phyloP scores from a whole-genome alignment of 2,888 invertebrate genomes.

The Rhorus exstirpatorius region DNA sequence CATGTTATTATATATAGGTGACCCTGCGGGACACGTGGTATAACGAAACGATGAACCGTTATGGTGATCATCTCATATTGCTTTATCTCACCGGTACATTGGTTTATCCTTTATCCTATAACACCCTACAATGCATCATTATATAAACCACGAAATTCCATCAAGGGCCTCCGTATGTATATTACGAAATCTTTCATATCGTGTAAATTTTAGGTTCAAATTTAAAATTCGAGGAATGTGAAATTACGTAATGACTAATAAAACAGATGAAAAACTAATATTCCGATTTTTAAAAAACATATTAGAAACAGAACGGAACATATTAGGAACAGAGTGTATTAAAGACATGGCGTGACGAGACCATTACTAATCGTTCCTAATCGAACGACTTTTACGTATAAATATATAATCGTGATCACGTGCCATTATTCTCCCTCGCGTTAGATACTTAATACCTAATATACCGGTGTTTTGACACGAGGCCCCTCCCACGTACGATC shows the following conservation, averaged over 20 bases:
- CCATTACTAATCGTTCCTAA: slow-evolving; percentile 25
- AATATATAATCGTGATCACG: slow-evolving; percentile 53
- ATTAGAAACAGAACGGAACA: too few relatives aligned
- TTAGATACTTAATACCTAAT: slow-evolving; percentile 28
- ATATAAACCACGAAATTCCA: too few relatives aligned
- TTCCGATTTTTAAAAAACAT: too few relatives aligned
- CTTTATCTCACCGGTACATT: background rate
- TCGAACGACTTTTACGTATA: slow-evolving; percentile 24
- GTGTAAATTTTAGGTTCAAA: too few relatives aligned
- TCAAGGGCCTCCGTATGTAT: too few relatives aligned
- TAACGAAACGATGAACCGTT: background rate
- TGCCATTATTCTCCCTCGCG: slow-evolving; percentile 45
- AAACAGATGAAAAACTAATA: too few relatives aligned
- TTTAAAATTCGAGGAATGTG: too few relatives aligned
- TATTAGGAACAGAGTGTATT: too few relatives aligned
- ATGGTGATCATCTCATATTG: background rate
- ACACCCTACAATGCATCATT: too few relatives aligned
- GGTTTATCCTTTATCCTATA: too few relatives aligned
- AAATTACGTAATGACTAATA: too few relatives aligned
- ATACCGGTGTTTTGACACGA: slow-evolving; percentile 82
- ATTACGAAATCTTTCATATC: too few relatives aligned
- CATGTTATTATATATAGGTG: slow-evolving; percentile 79
- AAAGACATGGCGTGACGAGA: slow-evolving; percentile 10
- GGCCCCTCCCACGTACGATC: slow-evolving; percentile 78
- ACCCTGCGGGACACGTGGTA: background rate